Percentiles rank a stretch among this genome's conserved stretches.
Conservation (phyloP, 2,888 invertebrate species). For the Trichacis sp. region DNA sequence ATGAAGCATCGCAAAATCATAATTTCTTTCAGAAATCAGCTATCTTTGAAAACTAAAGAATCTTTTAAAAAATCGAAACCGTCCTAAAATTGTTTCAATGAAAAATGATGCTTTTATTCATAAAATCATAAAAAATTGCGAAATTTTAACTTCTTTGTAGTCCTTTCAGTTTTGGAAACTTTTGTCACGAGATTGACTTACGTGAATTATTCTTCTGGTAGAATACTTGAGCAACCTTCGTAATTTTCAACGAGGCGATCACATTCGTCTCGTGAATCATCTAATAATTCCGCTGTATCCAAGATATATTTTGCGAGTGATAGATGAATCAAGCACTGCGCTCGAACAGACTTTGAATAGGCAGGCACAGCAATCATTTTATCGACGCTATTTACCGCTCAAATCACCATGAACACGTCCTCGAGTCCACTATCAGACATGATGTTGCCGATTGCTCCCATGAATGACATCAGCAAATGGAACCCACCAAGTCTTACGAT, state of each 20-base stretch:
- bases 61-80: no score
- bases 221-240: neutral
- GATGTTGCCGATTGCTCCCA: slow-evolving; percentile 34
- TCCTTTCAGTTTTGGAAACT: neutral
- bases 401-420: slow-evolving; percentile 36
- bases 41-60: no score
- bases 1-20: no score
- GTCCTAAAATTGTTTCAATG: no score
- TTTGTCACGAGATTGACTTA: neutral
- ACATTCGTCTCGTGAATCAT: neutral
- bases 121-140: no score
- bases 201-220: neutral
- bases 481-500: slow-evolving; percentile 50
- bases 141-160: no score
- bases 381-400: slow-evolving; percentile 40
- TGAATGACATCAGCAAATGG: no score
- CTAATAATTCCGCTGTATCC: neutral
- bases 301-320: slow-evolving; percentile 34
- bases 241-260: neutral
- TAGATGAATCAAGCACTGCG: slow-evolving; percentile 34
- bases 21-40: no score
- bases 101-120: no score
- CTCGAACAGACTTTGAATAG: slow-evolving; percentile 37
- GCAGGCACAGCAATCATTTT: slow-evolving; percentile 39
- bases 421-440: slow-evolving; percentile 45